Percentiles rank a stretch among this genome's conserved stretches.
Conservation (phyloP, 2,113 vertebrate genomes). For the Miniopterus natalensis region DNA sequence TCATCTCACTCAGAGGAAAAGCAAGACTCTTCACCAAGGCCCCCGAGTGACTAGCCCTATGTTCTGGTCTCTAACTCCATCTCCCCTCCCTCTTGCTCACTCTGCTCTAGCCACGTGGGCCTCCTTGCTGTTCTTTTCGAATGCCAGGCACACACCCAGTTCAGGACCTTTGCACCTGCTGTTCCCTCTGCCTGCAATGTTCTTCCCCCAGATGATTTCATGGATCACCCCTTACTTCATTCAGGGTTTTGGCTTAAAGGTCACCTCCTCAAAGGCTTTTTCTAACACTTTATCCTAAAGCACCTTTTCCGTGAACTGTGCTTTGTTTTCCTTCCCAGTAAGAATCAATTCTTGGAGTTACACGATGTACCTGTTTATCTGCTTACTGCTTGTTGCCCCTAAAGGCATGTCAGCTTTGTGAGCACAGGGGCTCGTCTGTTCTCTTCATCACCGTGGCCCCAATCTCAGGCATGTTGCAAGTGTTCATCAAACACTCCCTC, state of each 20-base stretch:
- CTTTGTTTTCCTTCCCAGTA: background rate
- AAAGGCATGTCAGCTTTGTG: background rate
- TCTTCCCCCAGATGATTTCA: background rate
- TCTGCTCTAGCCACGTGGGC: background rate
- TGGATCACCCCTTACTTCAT: background rate
- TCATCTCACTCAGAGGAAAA: background rate
- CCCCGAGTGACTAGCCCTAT: rapidly evolving
- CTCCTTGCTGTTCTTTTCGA: background rate
- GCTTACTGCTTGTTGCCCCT: background rate
- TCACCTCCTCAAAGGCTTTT: background rate
- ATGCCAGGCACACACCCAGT: background rate
- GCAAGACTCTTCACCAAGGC: background rate
- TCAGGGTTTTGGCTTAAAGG: background rate
- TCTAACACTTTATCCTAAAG: background rate
- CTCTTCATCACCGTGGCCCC: background rate
- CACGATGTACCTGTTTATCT: background rate
- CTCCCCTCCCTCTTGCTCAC: background rate
- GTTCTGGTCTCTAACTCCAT: background rate
- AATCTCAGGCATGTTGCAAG: background rate
- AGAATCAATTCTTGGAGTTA: background rate
- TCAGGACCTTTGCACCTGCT: background rate
- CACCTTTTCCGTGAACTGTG: background rate
- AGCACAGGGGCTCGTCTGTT: background rate
- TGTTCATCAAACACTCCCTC: background rate
- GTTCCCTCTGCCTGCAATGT: background rate